Evolutionary conservation across 2,888 invertebrate genomes (phyloP), one percentile per base, ranked within the genome.

Genomic region (Oxycera nigricornis): DNA sequence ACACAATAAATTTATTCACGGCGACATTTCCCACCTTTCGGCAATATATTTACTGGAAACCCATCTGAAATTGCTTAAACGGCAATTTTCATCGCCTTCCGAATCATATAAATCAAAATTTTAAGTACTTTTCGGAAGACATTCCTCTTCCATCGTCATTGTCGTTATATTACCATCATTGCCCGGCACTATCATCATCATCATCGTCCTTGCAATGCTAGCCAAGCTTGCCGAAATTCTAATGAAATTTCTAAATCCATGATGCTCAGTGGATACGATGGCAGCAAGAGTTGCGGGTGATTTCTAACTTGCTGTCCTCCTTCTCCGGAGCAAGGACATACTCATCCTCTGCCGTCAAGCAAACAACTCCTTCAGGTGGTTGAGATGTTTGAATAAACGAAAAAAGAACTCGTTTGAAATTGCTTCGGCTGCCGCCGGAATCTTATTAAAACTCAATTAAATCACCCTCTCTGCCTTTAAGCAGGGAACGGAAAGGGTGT

Each of bases 361-460:
- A 11, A 7, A 35, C 7, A 35, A 11, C 35, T 6, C 35, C 3
- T 46, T 61, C 17, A 46, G 52, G 31, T 28, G 28, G 39, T 6
- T 9, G 30, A 30, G 30, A 68, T 52, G 52, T 41, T 65, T 39
- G 28, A 24, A 39, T 52, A 68, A 68, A 50, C 26, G 72, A 28
- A 68, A 75, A 75, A 73, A 61, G 55, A 70, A 73, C 46, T 30
- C 46, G 22, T 68, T 9, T 61, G 73, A 74, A 74, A 67, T 76
- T 59, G 30, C 74, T 74, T 73, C 74, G 74, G 70, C 74, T 74
- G 68, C 67, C 55, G 50, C 73, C 41, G 35, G 76, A 76, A 76
- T 74, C 74, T 73, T 76, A 76, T 76, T 76, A 76, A 76, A 76
- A 76, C 76, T 76, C 76, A 76, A 76, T 76, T 76, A 76, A 76